Base-by-base conservation (phyloP, 1,140 invertebrate species). In the Drosophila insularis region DNA sequence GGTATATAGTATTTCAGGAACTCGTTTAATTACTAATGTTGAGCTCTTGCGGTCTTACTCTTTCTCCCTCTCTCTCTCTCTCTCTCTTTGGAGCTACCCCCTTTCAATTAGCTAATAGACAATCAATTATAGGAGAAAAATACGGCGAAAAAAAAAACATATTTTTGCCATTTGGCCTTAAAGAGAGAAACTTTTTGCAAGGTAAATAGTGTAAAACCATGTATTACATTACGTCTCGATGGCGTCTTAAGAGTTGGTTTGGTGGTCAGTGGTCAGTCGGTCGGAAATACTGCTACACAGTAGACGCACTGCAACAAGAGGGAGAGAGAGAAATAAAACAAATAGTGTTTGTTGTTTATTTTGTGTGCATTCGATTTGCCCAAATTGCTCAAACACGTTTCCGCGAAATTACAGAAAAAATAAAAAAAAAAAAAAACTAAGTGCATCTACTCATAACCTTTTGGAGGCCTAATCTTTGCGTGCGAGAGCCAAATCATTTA, bases 131-230 rank as follows among this genome's bases (percentile, higher is more conserved):
- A 54, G 40, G 5, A 54, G 32, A 40, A 69, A 39, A 17, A 50
- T 10, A 35, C 19, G 40, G 39, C 23, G 0, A 27, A 27, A 27
- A 21, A 21, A 40, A 55, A 54, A 55, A 53, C 19, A 46, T 46
- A 46, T 17, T 17, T 50, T 50, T 50, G 17, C 43, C 71, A 65
- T 56, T 56, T 71, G 75, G 72, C 72, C 60, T 71, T 75, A 35
- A 27, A 43, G 63, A 69, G 74, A 71, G 75, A 78, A 78, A 78
- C 75, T 71, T 62, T 70, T 70, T 58, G n/a, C 67, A 7, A 56
- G 68, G 55, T 13, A 59, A 54, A 40, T 61, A 64, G 62, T 68
- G 64, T 63, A 66, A 61, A 39, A 56, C 54, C 31, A 37, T 35
- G 27, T 58, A 58, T 58, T 40, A 40, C 43, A 43, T 50, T 43